Percentiles rank a stretch among this genome's conserved stretches.
Evolutionary conservation across 2,797 vertebrate genomes (phyloP).

Genomic region (Valencia hispanica): DNA sequence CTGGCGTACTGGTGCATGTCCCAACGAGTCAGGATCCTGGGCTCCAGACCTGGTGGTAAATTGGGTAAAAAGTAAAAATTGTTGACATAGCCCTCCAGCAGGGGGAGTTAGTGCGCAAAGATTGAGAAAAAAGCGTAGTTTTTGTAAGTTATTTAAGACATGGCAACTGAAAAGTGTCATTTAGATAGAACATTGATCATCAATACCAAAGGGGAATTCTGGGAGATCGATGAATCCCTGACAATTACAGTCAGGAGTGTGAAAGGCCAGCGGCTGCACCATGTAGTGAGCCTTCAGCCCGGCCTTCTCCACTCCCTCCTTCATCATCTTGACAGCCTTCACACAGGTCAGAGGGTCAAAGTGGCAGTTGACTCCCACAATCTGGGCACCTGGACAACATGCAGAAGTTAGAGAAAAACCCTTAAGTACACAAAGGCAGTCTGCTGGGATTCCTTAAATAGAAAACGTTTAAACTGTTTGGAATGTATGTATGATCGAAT

Average conservation of each 20-base stretch:
- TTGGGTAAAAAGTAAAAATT: too few species aligned
- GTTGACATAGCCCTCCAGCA: not conserved
- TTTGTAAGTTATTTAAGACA: not conserved
- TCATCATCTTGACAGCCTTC: constrained; percentile 81
- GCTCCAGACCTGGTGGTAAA: constrained; percentile 90
- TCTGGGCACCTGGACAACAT: constrained; percentile 80
- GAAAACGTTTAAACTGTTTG: too few species aligned
- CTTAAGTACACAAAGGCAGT: not conserved
- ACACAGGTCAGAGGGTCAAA: constrained; percentile 92
- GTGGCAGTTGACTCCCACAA: constrained; percentile 95
- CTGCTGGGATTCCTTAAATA: too few species aligned
- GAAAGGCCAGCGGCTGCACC: constrained; percentile 85
- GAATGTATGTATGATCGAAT: too few species aligned
- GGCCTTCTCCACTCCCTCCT: constrained; percentile 89
- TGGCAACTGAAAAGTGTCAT: not conserved
- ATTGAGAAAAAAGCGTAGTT: not conserved
- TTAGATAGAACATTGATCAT: constrained; percentile 32
- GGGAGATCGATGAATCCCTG: constrained; percentile 97
- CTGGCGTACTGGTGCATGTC: constrained; percentile 92
- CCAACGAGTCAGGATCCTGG: constrained; percentile 90
- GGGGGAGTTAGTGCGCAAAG: not conserved
- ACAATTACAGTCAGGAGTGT: constrained; percentile 87
- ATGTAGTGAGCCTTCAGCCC: constrained; percentile 92
- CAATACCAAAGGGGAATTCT: constrained; percentile 90
- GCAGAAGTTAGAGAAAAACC: not conserved